Evolutionary conservation across 2,888 invertebrate genomes (phyloP).

Genomic region (Drosophila testacea): DNA sequence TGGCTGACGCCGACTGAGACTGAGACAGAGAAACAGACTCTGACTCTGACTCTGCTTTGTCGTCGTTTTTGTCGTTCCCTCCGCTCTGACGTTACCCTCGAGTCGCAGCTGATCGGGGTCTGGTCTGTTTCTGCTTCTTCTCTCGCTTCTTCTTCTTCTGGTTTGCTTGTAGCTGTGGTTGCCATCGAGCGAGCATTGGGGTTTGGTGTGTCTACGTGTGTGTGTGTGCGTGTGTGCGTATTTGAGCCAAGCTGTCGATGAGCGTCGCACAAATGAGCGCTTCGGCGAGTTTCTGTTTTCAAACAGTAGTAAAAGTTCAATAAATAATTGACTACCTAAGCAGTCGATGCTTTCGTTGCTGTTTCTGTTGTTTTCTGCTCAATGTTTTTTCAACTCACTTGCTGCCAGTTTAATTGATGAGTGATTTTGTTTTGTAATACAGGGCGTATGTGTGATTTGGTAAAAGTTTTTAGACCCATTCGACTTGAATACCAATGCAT

Average conservation of each 20-base stretch:
- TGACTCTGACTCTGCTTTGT: constrained; percentile 33
- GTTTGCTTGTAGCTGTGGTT: constrained; percentile 50
- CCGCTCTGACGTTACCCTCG: constrained; percentile 32
- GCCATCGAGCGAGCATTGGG: constrained; percentile 53
- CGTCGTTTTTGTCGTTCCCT: constrained; percentile 11
- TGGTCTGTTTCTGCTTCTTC: constrained; percentile 26
- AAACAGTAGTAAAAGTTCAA: constrained; percentile 78
- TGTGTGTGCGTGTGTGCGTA: constrained; percentile 19
- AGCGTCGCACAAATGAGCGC: constrained; percentile 62
- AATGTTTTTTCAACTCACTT: constrained; percentile 29
- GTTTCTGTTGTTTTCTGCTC: constrained; percentile 17
- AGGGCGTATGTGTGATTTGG: constrained; percentile 57
- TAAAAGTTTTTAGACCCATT: constrained; percentile 45
- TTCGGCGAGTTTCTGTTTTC: constrained; percentile 55
- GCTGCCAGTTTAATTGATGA: constrained; percentile 56
- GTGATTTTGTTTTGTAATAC: constrained; percentile 68
- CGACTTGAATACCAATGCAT: background rate
- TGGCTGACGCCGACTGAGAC: constrained; percentile 79
- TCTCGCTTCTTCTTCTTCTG: constrained; percentile 21
- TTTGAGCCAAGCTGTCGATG: constrained; percentile 36
- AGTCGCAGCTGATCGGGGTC: constrained; percentile 56
- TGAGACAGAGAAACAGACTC: constrained; percentile 65
- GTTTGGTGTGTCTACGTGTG: constrained; percentile 13
- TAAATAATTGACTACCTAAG: constrained; percentile 71
- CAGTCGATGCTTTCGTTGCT: constrained; percentile 47